Evolutionary conservation across 2,113 vertebrate species (phyloP).

Genomic region (Leucoraja erinaceus): DNA sequence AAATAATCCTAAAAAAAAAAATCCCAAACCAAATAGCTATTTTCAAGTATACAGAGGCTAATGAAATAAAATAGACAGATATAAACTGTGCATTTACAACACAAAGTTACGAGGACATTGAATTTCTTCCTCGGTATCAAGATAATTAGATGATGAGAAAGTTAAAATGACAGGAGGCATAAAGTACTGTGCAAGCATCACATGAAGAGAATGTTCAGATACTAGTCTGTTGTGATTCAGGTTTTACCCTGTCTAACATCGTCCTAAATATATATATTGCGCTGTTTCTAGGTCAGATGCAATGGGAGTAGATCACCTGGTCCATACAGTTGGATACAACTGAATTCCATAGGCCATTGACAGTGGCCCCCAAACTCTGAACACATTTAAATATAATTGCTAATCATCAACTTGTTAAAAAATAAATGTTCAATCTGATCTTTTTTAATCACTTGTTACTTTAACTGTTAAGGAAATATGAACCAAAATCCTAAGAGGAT

Average conservation of each 20-base stretch:
- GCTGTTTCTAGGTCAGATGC: background rate
- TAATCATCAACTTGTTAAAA: background rate
- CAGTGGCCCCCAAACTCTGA: background rate
- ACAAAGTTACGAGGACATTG: background rate
- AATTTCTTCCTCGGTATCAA: conserved; percentile 2
- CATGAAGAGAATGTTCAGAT: background rate
- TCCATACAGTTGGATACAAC: no score
- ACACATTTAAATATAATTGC: background rate
- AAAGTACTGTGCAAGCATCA: background rate
- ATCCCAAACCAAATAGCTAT: background rate
- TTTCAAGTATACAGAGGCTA: background rate
- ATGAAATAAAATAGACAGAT: background rate
- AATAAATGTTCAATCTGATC: background rate
- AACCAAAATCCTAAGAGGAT: background rate
- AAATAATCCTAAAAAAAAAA: background rate
- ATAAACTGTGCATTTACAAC: background rate
- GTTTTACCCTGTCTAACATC: background rate
- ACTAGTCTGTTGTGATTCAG: background rate
- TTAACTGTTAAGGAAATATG: background rate
- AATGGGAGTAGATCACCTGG: background rate
- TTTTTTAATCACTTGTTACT: background rate
- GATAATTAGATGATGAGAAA: background rate
- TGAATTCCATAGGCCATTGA: background rate
- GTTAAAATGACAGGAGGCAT: background rate
- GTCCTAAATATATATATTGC: background rate